Percentiles rank a stretch among this genome's conserved stretches.
Conservation (phyloP, 2,113 vertebrate genomes). For the Emydura subglobosa region DNA sequence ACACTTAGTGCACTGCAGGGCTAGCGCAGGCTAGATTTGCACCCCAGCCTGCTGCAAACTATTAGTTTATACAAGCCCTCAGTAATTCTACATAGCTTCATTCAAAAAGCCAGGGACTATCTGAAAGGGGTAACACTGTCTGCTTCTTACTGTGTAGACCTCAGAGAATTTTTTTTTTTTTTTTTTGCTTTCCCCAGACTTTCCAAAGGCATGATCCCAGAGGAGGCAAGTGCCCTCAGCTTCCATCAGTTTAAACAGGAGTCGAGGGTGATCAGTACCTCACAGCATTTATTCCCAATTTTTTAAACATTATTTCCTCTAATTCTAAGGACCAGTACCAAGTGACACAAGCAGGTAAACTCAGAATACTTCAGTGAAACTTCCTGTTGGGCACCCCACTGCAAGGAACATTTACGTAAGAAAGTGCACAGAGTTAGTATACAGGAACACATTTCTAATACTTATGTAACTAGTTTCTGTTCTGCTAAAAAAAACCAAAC, state of each 20-base stretch:
- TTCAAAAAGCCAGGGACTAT: neutral
- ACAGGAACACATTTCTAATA: conserved; percentile 30
- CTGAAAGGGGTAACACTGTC: neutral
- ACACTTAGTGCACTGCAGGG: neutral
- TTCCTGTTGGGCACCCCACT: neutral
- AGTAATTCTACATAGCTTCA: neutral
- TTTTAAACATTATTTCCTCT: neutral
- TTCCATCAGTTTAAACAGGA: neutral
- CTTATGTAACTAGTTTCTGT: neutral
- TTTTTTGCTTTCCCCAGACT: neutral
- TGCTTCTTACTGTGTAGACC: neutral
- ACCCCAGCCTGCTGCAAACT: neutral
- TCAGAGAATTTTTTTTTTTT: neutral
- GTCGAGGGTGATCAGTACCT: neutral
- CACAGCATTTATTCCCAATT: neutral
- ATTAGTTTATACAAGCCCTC: neutral
- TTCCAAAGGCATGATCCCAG: neutral
- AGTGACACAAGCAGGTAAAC: neutral
- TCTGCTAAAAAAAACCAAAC: conserved; percentile 16
- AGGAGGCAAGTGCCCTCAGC: neutral
- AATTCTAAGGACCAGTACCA: fast-evolving
- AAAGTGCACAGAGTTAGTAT: neutral
- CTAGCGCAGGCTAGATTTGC: no score
- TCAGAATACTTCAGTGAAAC: neutral
- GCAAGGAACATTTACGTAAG: conserved; percentile 3